phyloP scores from a whole-genome alignment of 2,797 vertebrate genomes.

The Iguana delicatissima region DNA sequence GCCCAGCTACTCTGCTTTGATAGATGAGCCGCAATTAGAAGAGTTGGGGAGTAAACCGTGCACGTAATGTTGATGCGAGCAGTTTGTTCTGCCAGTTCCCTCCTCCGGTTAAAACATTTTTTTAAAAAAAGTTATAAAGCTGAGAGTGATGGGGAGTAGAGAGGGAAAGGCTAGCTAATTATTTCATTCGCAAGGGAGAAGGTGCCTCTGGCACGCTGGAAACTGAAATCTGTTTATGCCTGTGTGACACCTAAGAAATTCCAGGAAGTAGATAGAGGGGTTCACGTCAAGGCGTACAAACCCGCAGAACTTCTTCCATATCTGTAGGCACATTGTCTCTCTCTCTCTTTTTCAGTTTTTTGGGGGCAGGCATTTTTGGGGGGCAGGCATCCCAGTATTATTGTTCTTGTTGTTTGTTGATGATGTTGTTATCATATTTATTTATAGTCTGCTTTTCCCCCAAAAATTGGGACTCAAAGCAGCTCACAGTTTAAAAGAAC shows the following conservation, averaged over 20 bases:
- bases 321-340: no score
- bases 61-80: neutral
- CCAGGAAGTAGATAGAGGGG: neutral
- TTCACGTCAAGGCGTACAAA: neutral
- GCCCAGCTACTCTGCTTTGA: slow-evolving; percentile 4
- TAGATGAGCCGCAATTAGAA: slow-evolving; percentile 41
- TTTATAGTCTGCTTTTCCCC: no score
- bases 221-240: neutral
- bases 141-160: neutral
- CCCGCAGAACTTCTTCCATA: neutral
- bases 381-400: no score
- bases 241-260: slow-evolving; percentile 1
- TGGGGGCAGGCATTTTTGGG: no score
- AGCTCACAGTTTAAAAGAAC: no score
- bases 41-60: neutral
- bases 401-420: no score
- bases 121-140: neutral
- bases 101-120: neutral
- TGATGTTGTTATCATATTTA: no score
- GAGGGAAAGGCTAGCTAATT: neutral
- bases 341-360: no score
- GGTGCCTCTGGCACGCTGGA: neutral
- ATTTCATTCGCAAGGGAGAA: neutral
- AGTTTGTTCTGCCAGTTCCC: slow-evolving; percentile 2
- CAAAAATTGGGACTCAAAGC: no score